Evolutionary conservation across 2,888 invertebrate species (phyloP).

Genomic region (Amiota mariae): DNA sequence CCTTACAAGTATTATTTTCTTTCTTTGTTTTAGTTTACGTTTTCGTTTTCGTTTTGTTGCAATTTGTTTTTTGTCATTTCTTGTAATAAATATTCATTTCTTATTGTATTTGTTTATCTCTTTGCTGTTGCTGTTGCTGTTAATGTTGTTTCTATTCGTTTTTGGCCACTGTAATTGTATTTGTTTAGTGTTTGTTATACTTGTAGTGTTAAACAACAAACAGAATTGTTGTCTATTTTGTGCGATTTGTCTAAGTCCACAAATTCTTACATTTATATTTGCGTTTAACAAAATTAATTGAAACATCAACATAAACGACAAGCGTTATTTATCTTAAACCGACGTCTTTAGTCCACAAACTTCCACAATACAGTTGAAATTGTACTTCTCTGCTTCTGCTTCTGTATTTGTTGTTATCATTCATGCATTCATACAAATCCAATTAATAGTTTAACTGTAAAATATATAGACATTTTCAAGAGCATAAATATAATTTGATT

Average conservation of each 20-base stretch:
- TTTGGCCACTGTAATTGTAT: conserved; percentile 8
- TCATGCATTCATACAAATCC: no score
- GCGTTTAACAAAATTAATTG: conserved; percentile 2
- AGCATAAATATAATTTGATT: no score
- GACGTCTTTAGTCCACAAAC: no score
- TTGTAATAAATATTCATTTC: conserved; percentile 58
- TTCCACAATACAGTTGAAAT: no score
- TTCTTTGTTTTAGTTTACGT: conserved; percentile 6
- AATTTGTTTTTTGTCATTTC: conserved; percentile 55
- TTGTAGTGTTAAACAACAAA: not conserved
- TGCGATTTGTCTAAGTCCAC: not conserved
- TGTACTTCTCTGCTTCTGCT: no score
- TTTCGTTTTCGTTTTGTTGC: not conserved
- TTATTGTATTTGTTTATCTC: conserved; percentile 34
- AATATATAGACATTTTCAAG: no score
- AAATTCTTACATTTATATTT: conserved; percentile 21
- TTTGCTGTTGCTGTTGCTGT: conserved; percentile 20
- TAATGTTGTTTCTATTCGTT: no score
- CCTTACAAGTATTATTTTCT: conserved; percentile 10
- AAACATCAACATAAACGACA: not conserved
- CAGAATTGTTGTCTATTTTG: no score
- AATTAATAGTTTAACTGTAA: no score
- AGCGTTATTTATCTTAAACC: no score
- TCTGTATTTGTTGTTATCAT: no score
- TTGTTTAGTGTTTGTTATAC: not conserved